A percentile compares a stretch with the other conserved stretches of the same genome.
Evolutionary conservation across 2,888 invertebrate species (phyloP).

Genomic region (Drosophila conformis): DNA sequence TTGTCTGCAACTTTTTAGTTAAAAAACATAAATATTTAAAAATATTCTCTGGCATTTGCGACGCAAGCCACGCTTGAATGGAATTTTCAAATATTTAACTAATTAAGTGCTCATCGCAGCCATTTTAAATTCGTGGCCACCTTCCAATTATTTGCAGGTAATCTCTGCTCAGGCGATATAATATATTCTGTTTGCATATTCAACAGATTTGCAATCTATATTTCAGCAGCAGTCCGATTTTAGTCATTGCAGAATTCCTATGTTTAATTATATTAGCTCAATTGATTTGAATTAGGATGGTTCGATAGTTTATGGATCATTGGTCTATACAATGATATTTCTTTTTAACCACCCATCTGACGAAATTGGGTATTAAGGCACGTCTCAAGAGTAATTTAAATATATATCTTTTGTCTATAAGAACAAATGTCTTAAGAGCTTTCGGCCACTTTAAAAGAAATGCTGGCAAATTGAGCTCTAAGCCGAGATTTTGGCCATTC

Average conservation of each 20-base stretch:
- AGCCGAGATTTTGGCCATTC: conserved; percentile 5
- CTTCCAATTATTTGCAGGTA: background rate
- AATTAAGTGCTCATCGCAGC: conserved; percentile 19
- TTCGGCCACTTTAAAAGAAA: conserved; percentile 8
- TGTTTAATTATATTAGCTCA: conserved; percentile 15
- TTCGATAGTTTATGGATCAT: conserved; percentile 6
- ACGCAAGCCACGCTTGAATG: conserved; percentile 33
- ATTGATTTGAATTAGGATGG: conserved; percentile 36
- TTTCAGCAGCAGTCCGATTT: background rate
- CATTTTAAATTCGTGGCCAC: background rate
- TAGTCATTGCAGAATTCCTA: conserved; percentile 3
- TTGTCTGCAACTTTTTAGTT: background rate
- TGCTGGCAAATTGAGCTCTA: conserved; percentile 29
- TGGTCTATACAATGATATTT: background rate
- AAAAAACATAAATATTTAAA: conserved; percentile 26
- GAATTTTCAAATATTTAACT: conserved; percentile 36
- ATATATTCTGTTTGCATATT: background rate
- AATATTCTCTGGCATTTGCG: conserved; percentile 1
- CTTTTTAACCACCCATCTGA: background rate
- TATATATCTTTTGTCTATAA: conserved; percentile 36
- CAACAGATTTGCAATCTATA: background rate
- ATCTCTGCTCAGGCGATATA: background rate
- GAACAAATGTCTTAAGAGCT: conserved; percentile 1
- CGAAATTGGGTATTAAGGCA: conserved; percentile 4
- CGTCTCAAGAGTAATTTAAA: background rate